Evolutionary conservation across 2,113 vertebrate genomes (phyloP).

Genomic region (Macrotus californicus): DNA sequence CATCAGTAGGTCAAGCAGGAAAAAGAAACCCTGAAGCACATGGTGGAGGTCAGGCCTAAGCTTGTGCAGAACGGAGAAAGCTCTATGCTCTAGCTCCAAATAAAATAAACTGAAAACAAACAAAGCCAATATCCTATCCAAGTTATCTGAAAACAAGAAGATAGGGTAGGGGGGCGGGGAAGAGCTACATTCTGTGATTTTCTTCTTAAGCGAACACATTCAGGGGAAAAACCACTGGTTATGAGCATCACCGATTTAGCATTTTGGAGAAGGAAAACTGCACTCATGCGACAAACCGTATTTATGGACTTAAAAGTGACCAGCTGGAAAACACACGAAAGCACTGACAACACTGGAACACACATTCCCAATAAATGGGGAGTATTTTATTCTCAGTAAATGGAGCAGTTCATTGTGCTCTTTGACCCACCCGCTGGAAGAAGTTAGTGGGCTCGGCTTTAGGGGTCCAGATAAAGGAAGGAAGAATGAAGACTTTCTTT

Average conservation of each 20-base stretch:
- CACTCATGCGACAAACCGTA: background rate
- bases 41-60: background rate
- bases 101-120: constrained; percentile 8
- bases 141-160: background rate
- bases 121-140: background rate
- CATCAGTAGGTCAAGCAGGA: background rate
- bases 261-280: background rate
- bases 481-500: background rate
- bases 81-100: background rate
- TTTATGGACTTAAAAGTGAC: background rate
- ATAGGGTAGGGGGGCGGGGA: too few species aligned
- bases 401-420: background rate
- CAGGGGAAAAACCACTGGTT: background rate
- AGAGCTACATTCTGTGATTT: background rate
- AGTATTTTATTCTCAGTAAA: background rate
- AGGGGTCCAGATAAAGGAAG: background rate
- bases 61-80: background rate
- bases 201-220: constrained; percentile 2
- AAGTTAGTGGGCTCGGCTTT: background rate
- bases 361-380: background rate
- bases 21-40: background rate
- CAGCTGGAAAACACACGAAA: background rate
- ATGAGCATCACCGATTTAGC: background rate
- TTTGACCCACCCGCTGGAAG: background rate
- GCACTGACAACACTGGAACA: background rate